Percentiles rank a stretch among this genome's conserved stretches.
Evolutionary conservation across 2,113 vertebrate species (phyloP).

Genomic region (Aspiorhynchus laticeps): DNA sequence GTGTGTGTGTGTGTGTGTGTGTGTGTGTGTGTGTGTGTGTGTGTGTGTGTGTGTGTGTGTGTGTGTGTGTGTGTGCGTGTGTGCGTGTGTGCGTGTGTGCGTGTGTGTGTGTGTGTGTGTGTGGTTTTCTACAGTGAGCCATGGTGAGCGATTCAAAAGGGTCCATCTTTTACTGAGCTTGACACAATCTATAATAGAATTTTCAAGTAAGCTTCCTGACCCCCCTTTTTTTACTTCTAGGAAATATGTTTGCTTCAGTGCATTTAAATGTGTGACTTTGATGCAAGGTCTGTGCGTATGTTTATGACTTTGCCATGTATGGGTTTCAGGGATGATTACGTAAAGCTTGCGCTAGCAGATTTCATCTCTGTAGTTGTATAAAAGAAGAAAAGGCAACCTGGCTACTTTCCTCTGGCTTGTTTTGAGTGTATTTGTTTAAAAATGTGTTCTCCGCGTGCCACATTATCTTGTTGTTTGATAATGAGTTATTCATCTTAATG

Average conservation of each 20-base stretch:
- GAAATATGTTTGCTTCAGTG: background rate
- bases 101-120: background rate
- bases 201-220: slow-evolving; percentile 21
- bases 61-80: no score
- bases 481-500: background rate
- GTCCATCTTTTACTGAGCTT: slow-evolving; percentile 30
- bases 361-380: background rate
- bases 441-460: background rate
- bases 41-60: background rate
- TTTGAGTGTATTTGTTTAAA: background rate
- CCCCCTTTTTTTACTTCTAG: slow-evolving; percentile 25
- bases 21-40: background rate
- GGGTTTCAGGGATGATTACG: background rate
- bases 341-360: slow-evolving; percentile 5
- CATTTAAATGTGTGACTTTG: slow-evolving; percentile 7
- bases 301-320: slow-evolving; percentile 5
- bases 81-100: no score
- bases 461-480: background rate
- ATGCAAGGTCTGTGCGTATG: slow-evolving; percentile 14
- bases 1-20: background rate
- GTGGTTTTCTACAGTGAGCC: slow-evolving; percentile 22
- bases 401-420: background rate
- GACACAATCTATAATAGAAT: slow-evolving; percentile 53
- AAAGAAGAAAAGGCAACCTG: background rate
- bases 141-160: background rate